Evolutionary conservation across 2,888 invertebrate species (phyloP).

Genomic region (Bellardia bayeri): DNA sequence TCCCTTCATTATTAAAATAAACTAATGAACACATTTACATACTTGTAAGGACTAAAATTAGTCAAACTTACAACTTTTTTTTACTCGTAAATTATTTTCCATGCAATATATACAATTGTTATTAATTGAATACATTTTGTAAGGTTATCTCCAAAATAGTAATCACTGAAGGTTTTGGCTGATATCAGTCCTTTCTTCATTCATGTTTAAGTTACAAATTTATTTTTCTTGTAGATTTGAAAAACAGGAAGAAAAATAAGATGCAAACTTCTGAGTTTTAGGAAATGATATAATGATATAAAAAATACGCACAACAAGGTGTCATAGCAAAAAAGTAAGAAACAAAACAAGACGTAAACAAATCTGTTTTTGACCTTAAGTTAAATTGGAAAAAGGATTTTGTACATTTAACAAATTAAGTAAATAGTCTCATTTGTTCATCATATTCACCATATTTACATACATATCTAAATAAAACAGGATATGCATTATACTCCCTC

Average conservation of each 20-base stretch:
- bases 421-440: slow-evolving; percentile 73
- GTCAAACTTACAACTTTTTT: not conserved
- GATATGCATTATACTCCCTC: not conserved
- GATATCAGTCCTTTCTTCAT: slow-evolving; percentile 6
- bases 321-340: slow-evolving; percentile 10
- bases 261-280: slow-evolving; percentile 50
- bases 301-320: not conserved
- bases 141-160: too few relatives aligned
- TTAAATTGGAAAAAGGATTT: slow-evolving; percentile 72
- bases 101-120: too few relatives aligned
- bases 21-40: not conserved
- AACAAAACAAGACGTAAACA: slow-evolving; percentile 64
- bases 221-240: slow-evolving; percentile 25
- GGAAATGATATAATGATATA: not conserved
- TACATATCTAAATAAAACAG: slow-evolving; percentile 31
- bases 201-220: slow-evolving; percentile 19
- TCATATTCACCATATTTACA: slow-evolving; percentile 66
- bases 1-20: slow-evolving; percentile 35
- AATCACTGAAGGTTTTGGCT: not conserved
- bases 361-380: slow-evolving; percentile 73
- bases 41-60: slow-evolving; percentile 24
- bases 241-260: slow-evolving; percentile 35
- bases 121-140: too few relatives aligned
- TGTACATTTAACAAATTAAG: slow-evolving; percentile 72
- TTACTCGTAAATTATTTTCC: too few relatives aligned